Conservation (phyloP, 2,797 vertebrate species). For the Phoebastria nigripes region DNA sequence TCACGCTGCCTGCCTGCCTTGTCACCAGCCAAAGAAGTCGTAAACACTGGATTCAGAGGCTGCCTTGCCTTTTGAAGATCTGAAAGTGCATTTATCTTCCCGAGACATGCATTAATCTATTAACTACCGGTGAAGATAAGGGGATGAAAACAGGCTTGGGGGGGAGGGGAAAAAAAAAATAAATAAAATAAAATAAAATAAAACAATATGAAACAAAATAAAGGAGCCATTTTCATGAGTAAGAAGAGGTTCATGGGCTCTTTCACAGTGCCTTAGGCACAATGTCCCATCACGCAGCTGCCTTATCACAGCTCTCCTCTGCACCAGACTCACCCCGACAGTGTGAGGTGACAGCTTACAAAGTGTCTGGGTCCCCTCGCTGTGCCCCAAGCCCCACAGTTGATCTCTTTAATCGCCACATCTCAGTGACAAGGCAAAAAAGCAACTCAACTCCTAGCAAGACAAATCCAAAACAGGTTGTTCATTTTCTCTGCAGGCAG, state of each 20-base stretch:
- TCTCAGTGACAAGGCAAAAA: background rate
- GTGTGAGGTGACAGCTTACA: conserved; percentile 27
- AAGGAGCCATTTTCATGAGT: background rate
- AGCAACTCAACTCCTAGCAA: background rate
- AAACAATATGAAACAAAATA: background rate
- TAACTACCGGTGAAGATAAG: conserved; percentile 20
- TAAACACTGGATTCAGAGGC: conserved; percentile 32
- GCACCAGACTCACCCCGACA: background rate
- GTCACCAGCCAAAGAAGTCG: background rate
- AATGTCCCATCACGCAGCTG: background rate
- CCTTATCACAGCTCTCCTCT: conserved; percentile 34
- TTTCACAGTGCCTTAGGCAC: background rate
- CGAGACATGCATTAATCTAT: conserved; percentile 42
- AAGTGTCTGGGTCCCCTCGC: background rate
- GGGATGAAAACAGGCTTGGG: conserved; percentile 10
- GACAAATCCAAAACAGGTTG: background rate
- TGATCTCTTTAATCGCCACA: background rate
- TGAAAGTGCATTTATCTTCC: conserved; percentile 57
- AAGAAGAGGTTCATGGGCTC: background rate
- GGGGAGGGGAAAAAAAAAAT: background rate
- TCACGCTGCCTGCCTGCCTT: background rate
- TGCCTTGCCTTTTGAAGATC: conserved; percentile 48
- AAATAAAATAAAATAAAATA: background rate
- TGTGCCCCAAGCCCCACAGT: background rate
- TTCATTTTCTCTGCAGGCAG: background rate